Evolutionary conservation across 2,113 vertebrate species (phyloP).

Genomic region (Gymnorhina tibicen): DNA sequence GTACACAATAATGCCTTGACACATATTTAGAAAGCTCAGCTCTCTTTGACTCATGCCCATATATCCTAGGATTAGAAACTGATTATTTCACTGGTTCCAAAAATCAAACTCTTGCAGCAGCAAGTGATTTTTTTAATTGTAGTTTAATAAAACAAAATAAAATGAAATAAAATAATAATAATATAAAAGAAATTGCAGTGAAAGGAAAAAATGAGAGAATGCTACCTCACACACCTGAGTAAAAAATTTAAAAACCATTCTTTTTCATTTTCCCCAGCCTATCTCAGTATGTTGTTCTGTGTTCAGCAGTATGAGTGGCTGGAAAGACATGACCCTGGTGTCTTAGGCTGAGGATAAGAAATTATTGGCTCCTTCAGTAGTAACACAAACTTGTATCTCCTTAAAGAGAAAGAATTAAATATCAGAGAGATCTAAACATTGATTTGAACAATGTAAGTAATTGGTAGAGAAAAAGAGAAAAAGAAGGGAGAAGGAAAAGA

Average conservation of each 20-base stretch:
- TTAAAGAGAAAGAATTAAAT: not conserved
- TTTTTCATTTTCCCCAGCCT: not conserved
- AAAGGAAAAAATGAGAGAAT: not conserved
- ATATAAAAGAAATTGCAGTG: not conserved
- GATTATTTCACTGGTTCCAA: not conserved
- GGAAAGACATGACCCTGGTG: not conserved
- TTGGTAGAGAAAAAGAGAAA: not conserved
- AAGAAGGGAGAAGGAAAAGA: not conserved
- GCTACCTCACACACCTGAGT: accelerated
- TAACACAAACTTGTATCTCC: not conserved
- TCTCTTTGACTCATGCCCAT: not conserved
- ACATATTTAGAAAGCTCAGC: not conserved
- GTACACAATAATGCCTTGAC: not conserved
- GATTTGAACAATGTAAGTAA: not conserved
- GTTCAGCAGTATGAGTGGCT: not conserved
- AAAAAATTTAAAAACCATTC: not conserved
- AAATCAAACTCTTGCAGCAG: not conserved
- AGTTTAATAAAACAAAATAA: not conserved
- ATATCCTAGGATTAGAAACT: not conserved
- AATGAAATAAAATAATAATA: too few species aligned
- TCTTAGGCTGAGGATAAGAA: not conserved
- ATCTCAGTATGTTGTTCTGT: not conserved
- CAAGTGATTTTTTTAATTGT: not conserved
- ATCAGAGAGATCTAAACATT: not conserved
- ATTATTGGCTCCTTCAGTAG: not conserved